Base-by-base conservation (phyloP, 2,888 invertebrate species). In the Cerceris ruficornis region DNA sequence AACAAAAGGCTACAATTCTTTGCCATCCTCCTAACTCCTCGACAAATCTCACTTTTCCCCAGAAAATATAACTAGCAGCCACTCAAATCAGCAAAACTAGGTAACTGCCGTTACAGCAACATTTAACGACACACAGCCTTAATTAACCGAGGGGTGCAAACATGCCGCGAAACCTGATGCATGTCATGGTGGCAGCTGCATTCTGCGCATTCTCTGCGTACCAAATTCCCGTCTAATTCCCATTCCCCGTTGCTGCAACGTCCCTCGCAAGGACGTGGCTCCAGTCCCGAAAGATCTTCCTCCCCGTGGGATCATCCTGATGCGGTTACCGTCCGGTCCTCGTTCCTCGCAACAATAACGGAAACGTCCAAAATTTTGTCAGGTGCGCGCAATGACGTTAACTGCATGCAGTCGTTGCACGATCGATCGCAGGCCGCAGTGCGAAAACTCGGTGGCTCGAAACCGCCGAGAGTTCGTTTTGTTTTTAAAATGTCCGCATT, bases 381-480 rank as follows among this genome's bases (percentile, higher is more conserved):
- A 77, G 73, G 70, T 82, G 71, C 70, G 76, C 77, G 72, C 77
- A 72, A 80, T 71, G 84, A 80, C 84, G 84, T 82, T 81, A 84
- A 77, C 75, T 71, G 80, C 69, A 84, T 84, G 84, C 82, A 80
- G 84, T 84, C 74, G 75, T 67, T 60, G 73, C 65, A 64, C 75
- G 82, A 84, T 84, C 84, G 84, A 84, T 84, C 80, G 81, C 67
- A 59, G 71, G 69, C 83, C 74, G 81, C 83, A 81, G 62, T 77
- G 80, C 77, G 80, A 84, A 82, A 82, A 73, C 77, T 74, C 49
- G 61, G 28, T 42, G 43, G 39, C 64, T 58, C 52, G 64, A 67
- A 58, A 72, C 58, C 55, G 28, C 28, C 28, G 28, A 28, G 28
- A 28, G 28, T 67, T 72, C 71, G 61, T 50, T 66, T 65, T 54